Evolutionary conservation across 2,888 invertebrate species (phyloP), one percentile per base, ranked within the genome.

Genomic region (Thymelicus lineola): DNA sequence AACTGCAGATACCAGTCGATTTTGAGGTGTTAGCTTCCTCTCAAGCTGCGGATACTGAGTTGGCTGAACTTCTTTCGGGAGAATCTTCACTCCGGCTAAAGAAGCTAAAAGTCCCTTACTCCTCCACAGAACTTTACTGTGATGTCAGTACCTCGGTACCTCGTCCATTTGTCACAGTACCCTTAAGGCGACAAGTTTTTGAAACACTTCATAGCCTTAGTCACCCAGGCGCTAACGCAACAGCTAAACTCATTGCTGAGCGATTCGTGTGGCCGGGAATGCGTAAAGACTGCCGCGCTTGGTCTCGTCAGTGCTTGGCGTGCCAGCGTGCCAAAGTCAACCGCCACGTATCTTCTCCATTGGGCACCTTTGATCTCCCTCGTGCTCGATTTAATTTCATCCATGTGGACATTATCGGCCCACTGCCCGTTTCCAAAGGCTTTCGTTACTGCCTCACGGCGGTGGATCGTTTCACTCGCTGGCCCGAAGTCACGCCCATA

Each of bases 251-350:
- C 14, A 45, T 67, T 1, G 20, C 66, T 4, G 53, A 50, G 10
- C 15, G 50, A 3, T 50, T 9, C 10, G 50, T 50, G 2, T 50
- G 50, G 50, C 50, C 50, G 7, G 38, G 53, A 17, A 15, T 67
- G 0, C 28, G 59, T 0, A 36, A 20, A 3, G 50, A 67, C 60
- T 67, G 66, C n/a, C 36, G 66, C 14, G 20, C 60, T n/a, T 50
- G 50, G 66, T 38, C 66, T n/a, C n/a, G n/a, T 14, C 6, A 65
- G 2, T 85, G 84, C 70, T 65, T 78, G 7, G 46, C 59, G 0
- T 87, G 86, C 61, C 86, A 88, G 69, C 71, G 72, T 12, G 57
- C 72, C 0, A 87, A 87, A 68, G 70, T 85, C 0, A 63, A 73
- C 1, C 75, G 82, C 6, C 86, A 86, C 67, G 77, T 75, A 0